Percentiles rank a stretch among this genome's conserved stretches.
Evolutionary conservation across 2,113 vertebrate genomes (phyloP).

Genomic region (Turdus rufiventris): DNA sequence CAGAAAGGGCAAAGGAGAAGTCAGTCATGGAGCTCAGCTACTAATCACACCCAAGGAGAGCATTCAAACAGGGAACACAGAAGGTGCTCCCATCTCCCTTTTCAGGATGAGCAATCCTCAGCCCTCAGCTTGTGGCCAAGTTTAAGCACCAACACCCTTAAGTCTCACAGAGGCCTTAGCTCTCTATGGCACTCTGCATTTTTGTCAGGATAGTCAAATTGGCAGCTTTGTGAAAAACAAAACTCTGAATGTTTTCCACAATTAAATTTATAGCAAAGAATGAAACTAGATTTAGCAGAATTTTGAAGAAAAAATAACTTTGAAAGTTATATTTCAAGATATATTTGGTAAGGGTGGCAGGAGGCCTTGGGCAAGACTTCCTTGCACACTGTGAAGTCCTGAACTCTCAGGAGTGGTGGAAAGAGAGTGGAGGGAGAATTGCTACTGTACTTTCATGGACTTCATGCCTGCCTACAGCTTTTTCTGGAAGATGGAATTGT

Average conservation of each 20-base stretch:
- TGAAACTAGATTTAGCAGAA: not conserved
- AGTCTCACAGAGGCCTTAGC: not conserved
- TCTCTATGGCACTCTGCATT: not conserved
- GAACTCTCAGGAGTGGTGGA: not conserved
- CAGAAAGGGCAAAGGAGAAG: not conserved
- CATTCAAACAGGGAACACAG: not conserved
- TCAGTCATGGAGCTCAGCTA: not conserved
- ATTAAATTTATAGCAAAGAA: not conserved
- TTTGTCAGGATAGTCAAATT: not conserved
- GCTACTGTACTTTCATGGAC: rapidly evolving
- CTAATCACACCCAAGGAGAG: not conserved
- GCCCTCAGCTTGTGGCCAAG: not conserved
- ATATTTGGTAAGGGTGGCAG: not conserved
- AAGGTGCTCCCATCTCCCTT: not conserved
- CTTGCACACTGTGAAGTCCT: not conserved
- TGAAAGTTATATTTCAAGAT: not conserved
- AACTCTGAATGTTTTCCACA: not conserved
- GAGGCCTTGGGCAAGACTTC: not conserved
- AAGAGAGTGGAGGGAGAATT: not conserved
- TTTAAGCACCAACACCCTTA: not conserved
- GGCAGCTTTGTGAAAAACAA: not conserved
- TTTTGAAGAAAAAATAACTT: not conserved
- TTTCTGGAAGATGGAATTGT: not conserved
- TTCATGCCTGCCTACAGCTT: not conserved
- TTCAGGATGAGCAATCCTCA: not conserved